A percentile compares a stretch with the other conserved stretches of the same genome.
Evolutionary conservation across 2,113 vertebrate species (phyloP).

Genomic region (Phalacrocorax pelagicus): DNA sequence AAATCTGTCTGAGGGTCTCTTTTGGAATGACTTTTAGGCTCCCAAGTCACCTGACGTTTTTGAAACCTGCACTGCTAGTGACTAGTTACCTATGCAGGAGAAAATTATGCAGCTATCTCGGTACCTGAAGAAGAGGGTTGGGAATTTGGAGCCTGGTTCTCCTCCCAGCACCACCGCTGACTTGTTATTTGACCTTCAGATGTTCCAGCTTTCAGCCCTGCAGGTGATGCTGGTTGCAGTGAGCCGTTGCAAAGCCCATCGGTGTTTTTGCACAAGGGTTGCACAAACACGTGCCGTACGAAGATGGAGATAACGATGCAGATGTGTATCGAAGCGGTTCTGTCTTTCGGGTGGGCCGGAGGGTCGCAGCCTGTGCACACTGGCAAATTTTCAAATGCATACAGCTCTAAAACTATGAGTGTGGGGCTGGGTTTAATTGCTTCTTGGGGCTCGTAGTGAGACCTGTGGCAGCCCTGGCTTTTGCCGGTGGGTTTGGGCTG

Average conservation of each 20-base stretch:
- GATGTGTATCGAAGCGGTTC: not conserved
- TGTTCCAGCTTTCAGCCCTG: not conserved
- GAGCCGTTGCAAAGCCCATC: not conserved
- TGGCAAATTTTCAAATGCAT: not conserved
- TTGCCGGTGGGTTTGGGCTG: not conserved
- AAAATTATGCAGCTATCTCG: not conserved
- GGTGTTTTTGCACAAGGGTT: not conserved
- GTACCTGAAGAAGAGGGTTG: not conserved
- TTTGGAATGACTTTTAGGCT: not conserved
- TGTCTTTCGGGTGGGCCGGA: not conserved
- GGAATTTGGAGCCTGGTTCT: not conserved
- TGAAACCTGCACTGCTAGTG: not conserved
- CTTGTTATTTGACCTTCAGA: not conserved
- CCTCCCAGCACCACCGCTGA: not conserved
- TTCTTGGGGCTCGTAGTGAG: not conserved
- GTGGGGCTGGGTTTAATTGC: not conserved
- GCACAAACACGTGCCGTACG: accelerated
- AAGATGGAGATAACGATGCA: not conserved
- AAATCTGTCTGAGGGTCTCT: not conserved
- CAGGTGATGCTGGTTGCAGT: not conserved
- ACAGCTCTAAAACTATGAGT: not conserved
- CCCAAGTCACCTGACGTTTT: not conserved
- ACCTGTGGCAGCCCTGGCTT: not conserved
- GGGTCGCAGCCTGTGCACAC: not conserved
- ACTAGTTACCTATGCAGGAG: not conserved